Conservation (phyloP, 2,888 invertebrate species). For the Brassicogethes aeneus region DNA sequence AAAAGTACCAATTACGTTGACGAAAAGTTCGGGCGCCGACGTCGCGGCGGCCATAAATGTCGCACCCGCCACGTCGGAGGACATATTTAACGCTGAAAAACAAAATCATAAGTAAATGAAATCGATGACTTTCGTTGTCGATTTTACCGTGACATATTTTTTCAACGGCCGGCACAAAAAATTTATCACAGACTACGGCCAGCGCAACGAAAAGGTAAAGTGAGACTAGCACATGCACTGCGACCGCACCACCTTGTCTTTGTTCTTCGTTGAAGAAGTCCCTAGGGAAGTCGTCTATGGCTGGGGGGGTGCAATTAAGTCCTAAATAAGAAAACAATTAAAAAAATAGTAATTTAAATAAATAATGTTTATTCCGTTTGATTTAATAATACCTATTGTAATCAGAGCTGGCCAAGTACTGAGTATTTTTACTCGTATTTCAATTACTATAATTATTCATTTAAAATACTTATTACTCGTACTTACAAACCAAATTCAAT, state of each 20-base stretch:
- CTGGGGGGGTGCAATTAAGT: constrained; percentile 71
- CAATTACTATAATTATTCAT: too few species aligned
- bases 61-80: constrained; percentile 77
- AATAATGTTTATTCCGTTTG: too few species aligned
- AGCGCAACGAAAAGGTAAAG: constrained; percentile 75
- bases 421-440: too few species aligned
- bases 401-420: too few species aligned
- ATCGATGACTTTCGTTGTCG: too few species aligned
- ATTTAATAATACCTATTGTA: too few species aligned
- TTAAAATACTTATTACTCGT: too few species aligned
- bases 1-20: constrained; percentile 76
- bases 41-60: constrained; percentile 90
- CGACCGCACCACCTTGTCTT: constrained; percentile 70
- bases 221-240: constrained; percentile 71
- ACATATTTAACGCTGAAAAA: constrained; percentile 52
- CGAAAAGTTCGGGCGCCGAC: constrained; percentile 80
- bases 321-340: constrained; percentile 26
- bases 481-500: too few species aligned
- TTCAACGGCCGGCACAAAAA: constrained; percentile 88
- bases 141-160: constrained; percentile 78
- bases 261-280: constrained; percentile 71
- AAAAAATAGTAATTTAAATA: too few species aligned
- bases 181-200: constrained; percentile 88
- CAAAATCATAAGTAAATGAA: constrained; percentile 9
- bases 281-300: constrained; percentile 80